Evolutionary conservation across 2,113 vertebrate species (phyloP).

Genomic region (Pterocles gutturalis): DNA sequence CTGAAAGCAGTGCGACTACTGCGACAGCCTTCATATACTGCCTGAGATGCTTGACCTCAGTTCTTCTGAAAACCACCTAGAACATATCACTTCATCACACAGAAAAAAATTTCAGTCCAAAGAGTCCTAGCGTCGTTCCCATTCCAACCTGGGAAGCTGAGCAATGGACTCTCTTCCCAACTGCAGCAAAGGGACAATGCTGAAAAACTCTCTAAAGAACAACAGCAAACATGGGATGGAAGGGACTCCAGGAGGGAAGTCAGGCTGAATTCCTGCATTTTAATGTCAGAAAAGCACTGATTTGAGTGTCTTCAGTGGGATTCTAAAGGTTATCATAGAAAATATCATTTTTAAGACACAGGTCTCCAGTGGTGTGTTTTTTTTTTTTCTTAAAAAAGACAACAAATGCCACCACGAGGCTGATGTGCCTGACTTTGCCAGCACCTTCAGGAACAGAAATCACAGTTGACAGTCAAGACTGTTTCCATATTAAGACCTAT

Average conservation of each 20-base stretch:
- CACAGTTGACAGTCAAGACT: not conserved
- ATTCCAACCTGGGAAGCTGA: not conserved
- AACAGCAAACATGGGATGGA: not conserved
- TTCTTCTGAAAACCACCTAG: not conserved
- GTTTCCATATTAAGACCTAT: not conserved
- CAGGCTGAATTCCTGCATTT: not conserved
- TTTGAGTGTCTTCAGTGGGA: not conserved
- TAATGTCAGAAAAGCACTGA: not conserved
- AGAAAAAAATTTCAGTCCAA: not conserved
- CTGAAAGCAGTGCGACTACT: fast-evolving
- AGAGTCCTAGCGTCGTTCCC: not conserved
- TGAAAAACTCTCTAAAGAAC: not conserved
- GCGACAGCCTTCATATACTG: not conserved
- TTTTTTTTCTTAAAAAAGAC: not conserved
- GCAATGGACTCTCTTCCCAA: not conserved
- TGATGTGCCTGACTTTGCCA: not conserved
- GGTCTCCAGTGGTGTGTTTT: not conserved
- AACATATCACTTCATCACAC: not conserved
- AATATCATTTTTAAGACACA: not conserved
- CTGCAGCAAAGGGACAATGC: not conserved
- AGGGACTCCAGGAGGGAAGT: not conserved
- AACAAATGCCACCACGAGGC: not conserved
- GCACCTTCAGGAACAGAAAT: not conserved
- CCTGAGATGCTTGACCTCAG: not conserved
- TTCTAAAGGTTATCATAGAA: not conserved